A percentile compares a stretch with the other conserved stretches of the same genome.
phyloP scores from a whole-genome alignment of 2,113 vertebrate species.

The Bufo bufo region DNA sequence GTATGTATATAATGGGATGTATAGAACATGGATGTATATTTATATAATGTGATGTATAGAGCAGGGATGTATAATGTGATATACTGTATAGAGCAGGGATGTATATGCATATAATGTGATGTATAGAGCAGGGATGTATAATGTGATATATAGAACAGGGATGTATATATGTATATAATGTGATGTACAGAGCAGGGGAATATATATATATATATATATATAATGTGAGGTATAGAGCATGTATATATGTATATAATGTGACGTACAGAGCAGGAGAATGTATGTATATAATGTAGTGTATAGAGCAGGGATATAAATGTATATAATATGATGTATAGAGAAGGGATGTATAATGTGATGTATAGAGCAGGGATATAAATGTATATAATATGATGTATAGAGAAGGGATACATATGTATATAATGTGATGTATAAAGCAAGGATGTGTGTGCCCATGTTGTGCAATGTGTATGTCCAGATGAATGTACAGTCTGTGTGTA shows the following conservation, averaged over 20 bases:
- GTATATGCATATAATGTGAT: neutral
- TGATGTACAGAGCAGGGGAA: neutral
- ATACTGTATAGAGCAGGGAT: neutral
- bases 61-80: neutral
- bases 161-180: neutral
- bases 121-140: neutral
- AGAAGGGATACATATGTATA: neutral
- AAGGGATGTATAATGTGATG: neutral
- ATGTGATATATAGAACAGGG: neutral
- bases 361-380: neutral
- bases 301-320: neutral
- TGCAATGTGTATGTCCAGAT: neutral
- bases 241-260: neutral
- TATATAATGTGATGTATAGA: neutral
- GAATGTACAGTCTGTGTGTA: neutral
- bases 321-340: neutral
- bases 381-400: neutral
- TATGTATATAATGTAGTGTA: neutral
- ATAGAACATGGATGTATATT: neutral
- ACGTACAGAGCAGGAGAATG: too few relatives aligned
- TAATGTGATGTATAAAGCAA: neutral
- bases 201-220: neutral
- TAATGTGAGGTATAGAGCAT: neutral
- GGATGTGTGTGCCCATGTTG: too few relatives aligned
- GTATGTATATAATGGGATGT: neutral